Evolutionary conservation across 2,113 vertebrate species (phyloP).

Genomic region (Fukomys damarensis): DNA sequence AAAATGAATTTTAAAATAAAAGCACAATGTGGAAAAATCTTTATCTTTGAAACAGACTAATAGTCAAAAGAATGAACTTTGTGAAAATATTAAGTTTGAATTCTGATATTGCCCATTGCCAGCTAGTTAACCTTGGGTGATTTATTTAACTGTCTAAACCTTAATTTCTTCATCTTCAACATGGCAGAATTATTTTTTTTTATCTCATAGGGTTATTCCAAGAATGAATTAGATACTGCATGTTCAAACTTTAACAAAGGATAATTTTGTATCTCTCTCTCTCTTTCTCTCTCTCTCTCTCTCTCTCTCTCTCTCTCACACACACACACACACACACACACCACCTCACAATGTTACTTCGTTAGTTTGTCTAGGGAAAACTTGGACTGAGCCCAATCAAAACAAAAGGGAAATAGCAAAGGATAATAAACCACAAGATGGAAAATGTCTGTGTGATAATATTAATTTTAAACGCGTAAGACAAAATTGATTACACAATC

Average conservation of each 20-base stretch:
- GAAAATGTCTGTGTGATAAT: not conserved
- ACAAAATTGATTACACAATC: not conserved
- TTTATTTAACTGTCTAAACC: not conserved
- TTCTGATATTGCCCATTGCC: not conserved
- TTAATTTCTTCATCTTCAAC: not conserved
- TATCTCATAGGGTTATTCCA: not conserved
- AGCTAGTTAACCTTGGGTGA: not conserved
- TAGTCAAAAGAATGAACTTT: not conserved
- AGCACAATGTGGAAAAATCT: not conserved
- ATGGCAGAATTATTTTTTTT: not conserved
- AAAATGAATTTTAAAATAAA: not conserved
- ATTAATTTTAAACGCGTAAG: slow-evolving; percentile 5
- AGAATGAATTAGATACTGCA: not conserved
- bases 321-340: not conserved
- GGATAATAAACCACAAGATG: not conserved
- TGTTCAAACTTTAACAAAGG: not conserved
- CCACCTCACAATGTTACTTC: not conserved
- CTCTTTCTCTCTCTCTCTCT: too few species aligned
- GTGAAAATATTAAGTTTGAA: not conserved
- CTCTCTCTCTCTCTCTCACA: too few species aligned
- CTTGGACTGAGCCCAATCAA: not conserved
- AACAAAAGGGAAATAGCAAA: not conserved
- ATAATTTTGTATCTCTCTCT: too few species aligned
- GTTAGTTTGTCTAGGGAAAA: not conserved
- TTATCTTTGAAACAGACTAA: not conserved